These are phyloP conservation scores for Arctopsyche grandis DNA, from an alignment of 1,140 invertebrate species.

Conservation along the genomic window DNA sequence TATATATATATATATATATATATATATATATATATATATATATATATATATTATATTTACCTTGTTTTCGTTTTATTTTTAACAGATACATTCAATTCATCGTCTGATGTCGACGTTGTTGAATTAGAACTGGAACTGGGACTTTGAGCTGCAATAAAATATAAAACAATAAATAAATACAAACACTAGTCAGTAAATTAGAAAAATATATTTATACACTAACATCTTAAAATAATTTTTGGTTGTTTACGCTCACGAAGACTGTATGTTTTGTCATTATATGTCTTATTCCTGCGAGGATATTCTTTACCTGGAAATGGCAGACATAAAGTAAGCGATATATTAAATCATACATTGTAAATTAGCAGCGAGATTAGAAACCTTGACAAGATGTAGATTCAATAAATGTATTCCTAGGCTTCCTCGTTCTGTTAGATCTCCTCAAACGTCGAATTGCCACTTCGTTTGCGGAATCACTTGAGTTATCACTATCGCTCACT, in stretches of 20 bases:
- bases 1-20: no score
- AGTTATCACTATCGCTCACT: slow-evolving; percentile 55
- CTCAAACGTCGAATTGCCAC: slow-evolving; percentile 59
- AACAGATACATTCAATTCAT: slow-evolving; percentile 66
- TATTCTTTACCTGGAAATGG: slow-evolving; percentile 46
- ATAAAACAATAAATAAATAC: slow-evolving; percentile 28
- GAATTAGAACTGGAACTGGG: slow-evolving; percentile 61
- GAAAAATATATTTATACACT: slow-evolving; percentile 33
- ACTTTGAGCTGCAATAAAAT: slow-evolving; percentile 61
- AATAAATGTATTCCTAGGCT: slow-evolving; percentile 62
- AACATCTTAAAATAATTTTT: slow-evolving; percentile 56
- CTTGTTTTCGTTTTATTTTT: slow-evolving; percentile 66
- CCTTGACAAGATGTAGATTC: slow-evolving; percentile 59
- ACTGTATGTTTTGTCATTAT: slow-evolving; percentile 54
- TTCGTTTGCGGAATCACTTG: slow-evolving; percentile 62
- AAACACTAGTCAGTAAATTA: slow-evolving; percentile 4
- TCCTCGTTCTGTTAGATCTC: slow-evolving; percentile 62
- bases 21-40: no score
- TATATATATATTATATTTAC: no score
- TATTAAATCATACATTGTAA: neutral
- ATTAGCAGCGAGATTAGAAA: slow-evolving; percentile 5
- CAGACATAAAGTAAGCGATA: slow-evolving; percentile 25
- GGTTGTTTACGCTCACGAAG: slow-evolving; percentile 65
- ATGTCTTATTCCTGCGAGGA: neutral
- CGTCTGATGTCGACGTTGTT: slow-evolving; percentile 61